Base-by-base conservation (phyloP, 1,140 invertebrate species). In the Cheumatopsyche charites region DNA sequence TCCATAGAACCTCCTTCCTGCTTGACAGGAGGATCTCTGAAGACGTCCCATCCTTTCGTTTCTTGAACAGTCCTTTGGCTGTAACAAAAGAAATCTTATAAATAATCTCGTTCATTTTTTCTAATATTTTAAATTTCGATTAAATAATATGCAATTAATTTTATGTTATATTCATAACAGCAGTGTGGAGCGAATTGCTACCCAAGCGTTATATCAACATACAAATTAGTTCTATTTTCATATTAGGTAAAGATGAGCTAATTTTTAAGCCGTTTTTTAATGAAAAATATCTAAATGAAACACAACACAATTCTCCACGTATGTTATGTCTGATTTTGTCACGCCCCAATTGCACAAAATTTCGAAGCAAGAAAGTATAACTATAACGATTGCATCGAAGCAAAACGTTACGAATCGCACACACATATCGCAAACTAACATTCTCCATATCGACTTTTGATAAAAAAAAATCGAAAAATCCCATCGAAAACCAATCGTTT, bases 11-110 rank as follows among this genome's bases (percentile, higher is more conserved):
- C 93, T 73, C 92, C 93, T 80, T 95, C 93, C 78, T 90, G 88
- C 80, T 94, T 94, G 68, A 90, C 90, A 7, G 94, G 94, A 65
- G 94, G 91, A 81, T 94, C 91, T 79, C 94, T 86, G 84, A 97
- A 97, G 13, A 96, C 94, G 87, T 97, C 95, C 95, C 95, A 97
- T 89, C 91, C 93, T 91, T 96, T 96, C 70, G 93, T 95, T 80
- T 96, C 94, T 78, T 88, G 88, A 73, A 94, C 89, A 49, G 92
- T 94, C 75, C 93, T 85, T 81, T 92, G 91, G 79, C 93, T 95
- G 85, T n/a, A 81, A 76, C 11, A 65, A 68, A 52, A 36, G 9
- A 36, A 36, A 36, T 36, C 3, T 4, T 4, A 36, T 36, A 36
- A 36, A 36, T 9, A 36, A 36, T 9, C 29, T 4, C 9, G 3